Evolutionary conservation across 1,140 invertebrate species (phyloP), one percentile per base, ranked within the genome.

Genomic region (Notospermus geniculatus): DNA sequence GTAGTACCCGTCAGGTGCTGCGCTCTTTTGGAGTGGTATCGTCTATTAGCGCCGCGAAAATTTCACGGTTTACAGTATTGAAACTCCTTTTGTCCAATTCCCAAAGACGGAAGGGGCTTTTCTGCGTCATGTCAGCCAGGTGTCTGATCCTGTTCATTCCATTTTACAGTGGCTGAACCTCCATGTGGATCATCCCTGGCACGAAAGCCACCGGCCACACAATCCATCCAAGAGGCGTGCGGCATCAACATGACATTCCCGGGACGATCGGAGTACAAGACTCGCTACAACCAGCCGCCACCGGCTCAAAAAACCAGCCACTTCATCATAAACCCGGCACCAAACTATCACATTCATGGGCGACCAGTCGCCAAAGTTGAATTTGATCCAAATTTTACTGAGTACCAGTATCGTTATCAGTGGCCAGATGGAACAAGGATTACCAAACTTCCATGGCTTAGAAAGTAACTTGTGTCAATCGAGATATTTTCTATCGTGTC

Each of bases 211-310:
- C 68, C 63, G 29, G 67, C 67, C 36, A 68, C 60, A 19, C 64
- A 73, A 54, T 75, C 71, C 15, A 68, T 77, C 9, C 79, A 81
- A 62, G 78, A 81, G 59, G 73, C 73, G 53, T 76, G 73, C 27
- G 79, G 79, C 7, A 81, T 81, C 62, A 80, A 80, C 66, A 79
- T 71, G 17, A 76, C 60, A 0, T 81, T 76, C 63, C 79, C 79
- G 7, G 78, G 79, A 19, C 64, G 43, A 13, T 78, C 78, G 0
- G 77, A 79, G 60, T 80, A 80, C 63, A 77, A 70, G 70, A 64
- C 66, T n/a, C 68, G 75, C 30, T 80, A 75, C 62, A 67, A 46
- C 11, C 27, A 32, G 17, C 75, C 75, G 13, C 65, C 66, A 0
- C 66, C 61, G 27, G 64, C 73, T 55, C 54, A 70, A 13, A 58